Conservation (phyloP, 1,140 invertebrate genomes). For the Hycleus cichorii region DNA sequence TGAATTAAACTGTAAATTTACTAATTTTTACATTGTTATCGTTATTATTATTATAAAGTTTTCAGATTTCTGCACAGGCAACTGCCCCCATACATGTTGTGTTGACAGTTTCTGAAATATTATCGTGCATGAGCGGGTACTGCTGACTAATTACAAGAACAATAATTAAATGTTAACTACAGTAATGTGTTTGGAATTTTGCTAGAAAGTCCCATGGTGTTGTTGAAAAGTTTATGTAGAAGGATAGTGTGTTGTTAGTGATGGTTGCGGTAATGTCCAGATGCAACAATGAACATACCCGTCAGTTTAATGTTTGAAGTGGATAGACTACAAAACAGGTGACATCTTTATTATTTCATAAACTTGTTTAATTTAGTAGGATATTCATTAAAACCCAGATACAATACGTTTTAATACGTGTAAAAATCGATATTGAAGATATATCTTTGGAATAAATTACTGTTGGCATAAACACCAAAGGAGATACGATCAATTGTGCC, state of each 20-base stretch:
- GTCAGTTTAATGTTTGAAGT: neutral
- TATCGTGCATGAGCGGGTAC: slow-evolving; percentile 9
- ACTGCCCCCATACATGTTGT: neutral
- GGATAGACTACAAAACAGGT: neutral
- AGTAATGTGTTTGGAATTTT: slow-evolving; percentile 4
- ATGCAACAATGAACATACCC: neutral
- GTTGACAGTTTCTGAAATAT: slow-evolving; percentile 14
- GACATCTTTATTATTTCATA: no score
- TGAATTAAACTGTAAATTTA: no score
- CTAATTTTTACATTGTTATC: no score
- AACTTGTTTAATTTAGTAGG: no score
- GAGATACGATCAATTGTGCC: no score
- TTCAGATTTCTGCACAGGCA: neutral
- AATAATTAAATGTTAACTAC: slow-evolving; percentile 15
- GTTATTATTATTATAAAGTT: neutral
- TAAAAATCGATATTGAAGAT: no score
- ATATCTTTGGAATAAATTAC: no score
- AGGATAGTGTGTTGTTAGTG: neutral
- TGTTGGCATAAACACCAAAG: no score
- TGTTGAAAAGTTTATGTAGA: slow-evolving; percentile 3
- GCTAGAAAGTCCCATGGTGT: neutral
- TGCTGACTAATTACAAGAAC: slow-evolving; percentile 6
- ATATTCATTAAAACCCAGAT: no score
- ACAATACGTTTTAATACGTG: no score
- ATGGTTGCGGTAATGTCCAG: neutral